Conservation (phyloP, 2,797 vertebrate species). For the Syngnathus rostellatus region DNA sequence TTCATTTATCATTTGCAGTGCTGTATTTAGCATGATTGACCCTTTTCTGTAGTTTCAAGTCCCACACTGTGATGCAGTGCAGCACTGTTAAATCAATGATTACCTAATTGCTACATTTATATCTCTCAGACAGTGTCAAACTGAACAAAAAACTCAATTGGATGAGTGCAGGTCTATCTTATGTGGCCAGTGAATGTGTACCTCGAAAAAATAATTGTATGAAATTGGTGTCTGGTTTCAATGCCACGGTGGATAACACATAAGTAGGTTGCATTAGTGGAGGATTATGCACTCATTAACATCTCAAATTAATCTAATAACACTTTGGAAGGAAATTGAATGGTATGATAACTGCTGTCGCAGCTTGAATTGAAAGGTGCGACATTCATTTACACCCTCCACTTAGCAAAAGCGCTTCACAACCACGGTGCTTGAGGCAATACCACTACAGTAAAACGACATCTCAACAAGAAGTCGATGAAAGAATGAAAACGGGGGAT, state of each 20-base stretch:
- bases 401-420: conserved; percentile 9
- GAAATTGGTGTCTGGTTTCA: conserved; percentile 9
- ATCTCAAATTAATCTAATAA: conserved; percentile 39
- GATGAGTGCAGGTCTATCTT: neutral
- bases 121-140: neutral
- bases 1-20: neutral
- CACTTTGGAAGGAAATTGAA: conserved; percentile 39
- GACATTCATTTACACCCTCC: conserved; percentile 56
- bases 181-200: neutral
- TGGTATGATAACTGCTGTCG: conserved; percentile 30
- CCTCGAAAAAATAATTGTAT: neutral
- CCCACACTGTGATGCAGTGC: neutral
- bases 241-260: conserved; percentile 17
- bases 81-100: neutral
- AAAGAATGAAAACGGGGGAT: conserved; percentile 38
- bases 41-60: neutral
- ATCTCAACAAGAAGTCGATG: conserved; percentile 52
- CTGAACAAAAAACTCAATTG: neutral
- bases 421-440: conserved; percentile 43
- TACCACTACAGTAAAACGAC: conserved; percentile 46
- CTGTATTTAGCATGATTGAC: neutral
- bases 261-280: conserved; percentile 22
- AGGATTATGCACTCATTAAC: conserved; percentile 46
- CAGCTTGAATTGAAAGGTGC: conserved; percentile 36
- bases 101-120: neutral